A percentile compares a stretch with the other conserved stretches of the same genome.
phyloP scores from a whole-genome alignment of 2,797 vertebrate genomes.

The Acridotheres tristis region DNA sequence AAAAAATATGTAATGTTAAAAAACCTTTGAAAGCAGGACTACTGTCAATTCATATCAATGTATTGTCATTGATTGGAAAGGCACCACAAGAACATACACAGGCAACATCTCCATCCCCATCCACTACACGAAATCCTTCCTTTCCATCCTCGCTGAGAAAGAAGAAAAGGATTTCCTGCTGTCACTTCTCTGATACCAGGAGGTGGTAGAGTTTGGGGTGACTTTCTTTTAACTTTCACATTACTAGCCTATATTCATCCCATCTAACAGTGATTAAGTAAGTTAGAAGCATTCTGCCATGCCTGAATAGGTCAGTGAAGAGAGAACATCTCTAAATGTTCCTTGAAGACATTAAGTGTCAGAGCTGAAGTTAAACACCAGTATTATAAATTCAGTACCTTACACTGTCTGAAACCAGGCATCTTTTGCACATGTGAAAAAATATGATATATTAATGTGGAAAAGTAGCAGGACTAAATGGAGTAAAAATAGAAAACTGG shows the following conservation, averaged over 20 bases:
- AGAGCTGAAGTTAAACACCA: background rate
- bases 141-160: rapidly evolving
- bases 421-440: background rate
- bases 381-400: background rate
- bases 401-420: background rate
- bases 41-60: background rate
- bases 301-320: background rate
- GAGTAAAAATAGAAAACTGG: background rate
- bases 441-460: background rate
- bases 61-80: background rate
- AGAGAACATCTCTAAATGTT: background rate
- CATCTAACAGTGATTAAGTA: background rate
- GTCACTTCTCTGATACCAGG: background rate
- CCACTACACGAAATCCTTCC: no score
- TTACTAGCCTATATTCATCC: background rate
- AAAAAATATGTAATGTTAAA: background rate
- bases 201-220: background rate
- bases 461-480: constrained; percentile 9
- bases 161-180: background rate
- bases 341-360: background rate
- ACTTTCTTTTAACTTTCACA: background rate
- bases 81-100: rapidly evolving
- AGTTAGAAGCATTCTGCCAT: background rate
- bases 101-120: background rate
- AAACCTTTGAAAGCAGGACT: background rate